Percentiles rank a stretch among this genome's conserved stretches.
Conservation (phyloP, 2,888 invertebrate genomes). For the Eugnorisma glareosa region DNA sequence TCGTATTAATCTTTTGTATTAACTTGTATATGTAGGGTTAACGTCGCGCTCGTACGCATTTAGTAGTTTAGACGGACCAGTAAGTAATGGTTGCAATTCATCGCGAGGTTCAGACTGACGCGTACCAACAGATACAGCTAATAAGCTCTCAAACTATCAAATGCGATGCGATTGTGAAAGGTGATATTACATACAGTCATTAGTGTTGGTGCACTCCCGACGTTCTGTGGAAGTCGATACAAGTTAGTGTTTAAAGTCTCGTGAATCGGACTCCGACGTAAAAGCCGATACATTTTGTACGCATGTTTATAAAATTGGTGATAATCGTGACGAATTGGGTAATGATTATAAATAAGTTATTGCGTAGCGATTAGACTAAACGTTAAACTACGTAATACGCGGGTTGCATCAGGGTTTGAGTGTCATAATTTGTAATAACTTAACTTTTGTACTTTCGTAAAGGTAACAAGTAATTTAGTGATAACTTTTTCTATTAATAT, state of each 20-base stretch:
- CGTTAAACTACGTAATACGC: constrained; percentile 85
- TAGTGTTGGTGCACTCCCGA: constrained; percentile 61
- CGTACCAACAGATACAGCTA: constrained; percentile 49
- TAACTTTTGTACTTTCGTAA: constrained; percentile 90
- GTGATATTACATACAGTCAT: constrained; percentile 74
- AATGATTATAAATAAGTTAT: constrained; percentile 87
- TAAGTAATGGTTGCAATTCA: constrained; percentile 58
- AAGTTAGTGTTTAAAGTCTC: constrained; percentile 48
- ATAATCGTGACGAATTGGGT: constrained; percentile 89
- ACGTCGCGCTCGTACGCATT: constrained; percentile 82
- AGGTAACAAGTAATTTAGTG: constrained; percentile 86
- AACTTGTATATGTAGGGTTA: constrained; percentile 81
- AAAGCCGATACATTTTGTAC: constrained; percentile 68
- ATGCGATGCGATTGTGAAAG: constrained; percentile 78
- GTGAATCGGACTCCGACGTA: constrained; percentile 58
- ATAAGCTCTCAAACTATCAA: constrained; percentile 73
- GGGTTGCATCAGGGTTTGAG: constrained; percentile 91
- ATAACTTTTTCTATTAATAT: constrained; percentile 87
- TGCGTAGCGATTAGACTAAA: constrained; percentile 88
- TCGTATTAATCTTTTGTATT: constrained; percentile 83
- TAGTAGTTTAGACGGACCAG: constrained; percentile 76
- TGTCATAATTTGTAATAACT: constrained; percentile 89
- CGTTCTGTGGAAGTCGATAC: constrained; percentile 53
- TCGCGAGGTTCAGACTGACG: constrained; percentile 48
- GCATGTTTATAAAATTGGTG: constrained; percentile 78